These are phyloP conservation scores for Alcis repandata DNA, from an alignment of 2,888 invertebrate species.

Conservation along the genomic window DNA sequence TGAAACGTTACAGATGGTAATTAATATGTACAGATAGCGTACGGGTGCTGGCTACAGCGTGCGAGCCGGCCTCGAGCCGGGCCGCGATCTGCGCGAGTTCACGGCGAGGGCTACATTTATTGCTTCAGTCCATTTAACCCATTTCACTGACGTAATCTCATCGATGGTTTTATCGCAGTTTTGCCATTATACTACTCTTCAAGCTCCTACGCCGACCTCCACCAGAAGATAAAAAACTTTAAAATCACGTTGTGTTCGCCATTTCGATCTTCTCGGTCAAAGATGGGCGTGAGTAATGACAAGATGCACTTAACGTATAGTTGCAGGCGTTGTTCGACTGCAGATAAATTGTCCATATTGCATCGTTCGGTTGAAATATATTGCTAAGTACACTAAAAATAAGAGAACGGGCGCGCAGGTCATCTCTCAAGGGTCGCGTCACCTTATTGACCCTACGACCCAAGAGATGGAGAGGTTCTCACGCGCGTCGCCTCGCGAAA, in stretches of 20 bases:
- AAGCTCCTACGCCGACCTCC: conserved; percentile 11
- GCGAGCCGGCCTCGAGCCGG: conserved; percentile 66
- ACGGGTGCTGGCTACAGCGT: conserved; percentile 23
- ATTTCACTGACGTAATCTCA: conserved; percentile 78
- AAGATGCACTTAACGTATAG: conserved; percentile 35
- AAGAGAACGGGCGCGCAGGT: conserved; percentile 31
- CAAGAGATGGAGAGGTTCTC: conserved; percentile 63
- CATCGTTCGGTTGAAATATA: conserved; percentile 19
- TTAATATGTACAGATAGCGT: conserved; percentile 52
- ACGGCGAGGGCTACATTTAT: conserved; percentile 81
- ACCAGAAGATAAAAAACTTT: conserved; percentile 15
- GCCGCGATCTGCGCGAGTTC: conserved; percentile 69
- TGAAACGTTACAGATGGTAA: conserved; percentile 54
- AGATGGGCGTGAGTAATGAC: conserved; percentile 35
- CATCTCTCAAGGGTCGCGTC: conserved; percentile 49
- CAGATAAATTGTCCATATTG: conserved; percentile 26
- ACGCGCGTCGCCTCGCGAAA: conserved; percentile 71
- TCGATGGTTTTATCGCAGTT: conserved; percentile 58
- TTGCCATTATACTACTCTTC: conserved; percentile 7
- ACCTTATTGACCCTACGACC: conserved; percentile 56
- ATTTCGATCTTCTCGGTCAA: conserved; percentile 21
- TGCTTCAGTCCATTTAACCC: conserved; percentile 77
- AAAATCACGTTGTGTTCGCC: conserved; percentile 9
- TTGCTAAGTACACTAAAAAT: conserved; percentile 15
- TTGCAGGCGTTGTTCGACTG: conserved; percentile 28